Base-by-base conservation (phyloP, 1,140 invertebrate species). In the Dendroctonus valens region DNA sequence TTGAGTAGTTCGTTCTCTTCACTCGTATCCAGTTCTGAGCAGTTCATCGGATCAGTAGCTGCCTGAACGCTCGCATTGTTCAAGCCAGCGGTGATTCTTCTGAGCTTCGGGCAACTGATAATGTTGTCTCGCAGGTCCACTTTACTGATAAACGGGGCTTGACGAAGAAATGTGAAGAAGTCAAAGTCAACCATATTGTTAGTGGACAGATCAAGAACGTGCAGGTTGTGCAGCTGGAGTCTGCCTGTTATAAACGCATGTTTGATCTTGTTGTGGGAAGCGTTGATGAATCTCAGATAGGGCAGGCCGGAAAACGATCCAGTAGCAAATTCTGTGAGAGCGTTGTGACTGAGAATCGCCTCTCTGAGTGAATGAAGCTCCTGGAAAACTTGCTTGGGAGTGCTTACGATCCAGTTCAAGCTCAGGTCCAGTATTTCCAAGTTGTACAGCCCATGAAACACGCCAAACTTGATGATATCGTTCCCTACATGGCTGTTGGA, bases 401-500 rank as follows among this genome's bases (percentile, higher is more conserved):
- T 59, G 12, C 64, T 39, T 1, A 38, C 60, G 1, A 76, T 62
- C 5, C 51, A 37, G 50, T 76, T 76, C 26, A 64, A 52, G 12
- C 60, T 67, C 40, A 78, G 53, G 63, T 75, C 54, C 37, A 78
- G 55, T 7, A 68, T 54, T 69, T 77, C 74, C 8, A 78, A 41
- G 12, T 54, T 58, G 40, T 64, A 48, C 7, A 77, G 42, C 37
- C 70, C 68, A 7, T 70, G 42, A 65, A 78, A 77, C 1, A 72
- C 64, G 7, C 60, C 62, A 5, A 67, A 78, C 9, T 80, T 74
- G 3, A 88, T 79, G 11, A 74, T 76, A 26, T 79, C 74, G 8
- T 87, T 81, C 4, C 50, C 60, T 11, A 78, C 44, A 11, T 64
- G 55, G 59, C 76, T 78, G 38, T 69, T 50, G 6, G 63, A 54